Base-by-base conservation (phyloP, 2,113 vertebrate species). In the Rousettus leschenaultii region DNA sequence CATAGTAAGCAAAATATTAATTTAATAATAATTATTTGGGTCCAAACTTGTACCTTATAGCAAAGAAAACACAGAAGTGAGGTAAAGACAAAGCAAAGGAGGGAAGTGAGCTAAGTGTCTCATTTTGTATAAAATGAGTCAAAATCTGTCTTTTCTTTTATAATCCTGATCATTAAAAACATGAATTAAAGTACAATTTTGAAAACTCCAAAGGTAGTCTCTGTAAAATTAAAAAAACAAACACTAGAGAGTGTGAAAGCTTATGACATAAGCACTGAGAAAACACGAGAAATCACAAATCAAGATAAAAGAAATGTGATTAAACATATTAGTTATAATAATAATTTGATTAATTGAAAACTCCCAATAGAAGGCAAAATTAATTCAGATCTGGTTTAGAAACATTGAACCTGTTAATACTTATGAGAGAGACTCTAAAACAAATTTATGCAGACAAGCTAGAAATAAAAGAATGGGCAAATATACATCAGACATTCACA, bases 311-410 rank as follows among this genome's bases (percentile, higher is more conserved):
- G 38, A 88, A 86, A 83, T 43, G 21, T 70, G 30, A 77, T 8
- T 33, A 73, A 70, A 89, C 22, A 38, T 63, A 61, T 53, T 48
- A 87, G 4, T 94, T 68, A 55, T 6, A 71, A 86, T 65, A 89
- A 73, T 59, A 61, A 55, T 30, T 82, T 59, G n/a, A 89, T 48
- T 55, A 73, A 59, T 3, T 79, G 14, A 77, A 87, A 88, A 63
- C 6, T 59, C 38, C 18, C 53, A 77, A 66, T 7, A 65, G 5
- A 82, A 95, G 61, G 53, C 7, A 66, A 93, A 86, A 90, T 35
- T 21, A 93, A 59, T 74, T 94, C 48, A 83, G n/a, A 65, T 74
- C n/a, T 22, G 83, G 19, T 38, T 93, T 92, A 30, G 93, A 82
- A 96, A 71, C 74, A 68, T 3, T 90, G 43, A 82, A 77, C 6